Evolutionary conservation across 2,797 vertebrate genomes (phyloP).

Genomic region (Takifugu rubripes): DNA sequence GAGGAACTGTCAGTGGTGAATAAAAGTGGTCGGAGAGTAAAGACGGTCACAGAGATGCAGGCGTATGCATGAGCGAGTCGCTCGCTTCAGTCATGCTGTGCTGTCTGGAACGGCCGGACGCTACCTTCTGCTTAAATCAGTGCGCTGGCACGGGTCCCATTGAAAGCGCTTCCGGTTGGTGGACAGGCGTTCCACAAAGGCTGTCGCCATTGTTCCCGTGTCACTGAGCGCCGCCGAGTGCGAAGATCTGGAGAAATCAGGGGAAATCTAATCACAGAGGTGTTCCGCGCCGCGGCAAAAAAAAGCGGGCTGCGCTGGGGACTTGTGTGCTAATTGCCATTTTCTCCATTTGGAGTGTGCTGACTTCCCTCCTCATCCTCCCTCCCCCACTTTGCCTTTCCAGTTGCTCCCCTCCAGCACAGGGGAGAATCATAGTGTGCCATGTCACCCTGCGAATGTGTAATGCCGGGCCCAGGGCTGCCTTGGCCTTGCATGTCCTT

Average conservation of each 20-base stretch:
- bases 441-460: slow-evolving; percentile 73
- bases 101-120: too few species aligned
- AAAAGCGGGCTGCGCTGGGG: slow-evolving; percentile 62
- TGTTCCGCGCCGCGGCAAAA: slow-evolving; percentile 48
- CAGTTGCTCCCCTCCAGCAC: slow-evolving; percentile 60
- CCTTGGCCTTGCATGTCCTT: slow-evolving; percentile 64
- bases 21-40: slow-evolving; percentile 19
- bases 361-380: slow-evolving; percentile 55
- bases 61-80: too few species aligned
- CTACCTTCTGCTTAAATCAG: too few species aligned
- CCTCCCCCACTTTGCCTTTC: slow-evolving; percentile 29
- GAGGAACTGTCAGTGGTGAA: slow-evolving; percentile 13
- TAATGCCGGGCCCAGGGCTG: slow-evolving; percentile 54
- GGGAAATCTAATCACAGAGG: slow-evolving; percentile 64
- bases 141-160: too few species aligned
- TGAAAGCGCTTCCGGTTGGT: too few species aligned
- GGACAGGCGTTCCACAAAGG: too few species aligned
- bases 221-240: neutral
- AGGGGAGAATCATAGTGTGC: slow-evolving; percentile 67
- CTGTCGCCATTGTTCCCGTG: too few species aligned
- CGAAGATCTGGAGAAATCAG: slow-evolving; percentile 35
- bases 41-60: neutral
- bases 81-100: too few species aligned
- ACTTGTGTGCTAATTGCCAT: slow-evolving; percentile 67
- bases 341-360: slow-evolving; percentile 53